These are phyloP conservation scores for Anseranas semipalmata DNA, from an alignment of 2,113 vertebrate genomes.

Conservation along the genomic window DNA sequence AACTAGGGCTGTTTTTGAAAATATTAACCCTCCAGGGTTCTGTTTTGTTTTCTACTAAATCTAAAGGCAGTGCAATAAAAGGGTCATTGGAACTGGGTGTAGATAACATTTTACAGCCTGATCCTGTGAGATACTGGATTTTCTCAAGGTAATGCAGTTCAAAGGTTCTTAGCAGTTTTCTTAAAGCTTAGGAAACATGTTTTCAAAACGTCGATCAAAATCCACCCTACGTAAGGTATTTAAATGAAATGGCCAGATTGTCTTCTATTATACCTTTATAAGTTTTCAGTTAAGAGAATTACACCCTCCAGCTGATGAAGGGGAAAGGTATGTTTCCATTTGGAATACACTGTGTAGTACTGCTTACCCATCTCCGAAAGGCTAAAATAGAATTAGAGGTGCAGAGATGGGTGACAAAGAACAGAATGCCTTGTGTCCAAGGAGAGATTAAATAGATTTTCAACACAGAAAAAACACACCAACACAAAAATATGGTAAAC, in stretches of 20 bases:
- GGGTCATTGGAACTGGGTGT: not conserved
- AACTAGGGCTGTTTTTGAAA: slow-evolving; percentile 11
- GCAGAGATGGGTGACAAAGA: not conserved
- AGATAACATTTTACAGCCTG: slow-evolving; percentile 10
- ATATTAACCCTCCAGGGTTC: slow-evolving; percentile 43
- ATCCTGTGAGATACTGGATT: slow-evolving; percentile 20
- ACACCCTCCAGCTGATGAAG: not conserved
- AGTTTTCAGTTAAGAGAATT: not conserved
- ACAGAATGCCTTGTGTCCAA: not conserved
- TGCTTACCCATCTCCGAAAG: not conserved
- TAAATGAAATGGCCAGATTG: not conserved
- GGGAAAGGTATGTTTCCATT: not conserved
- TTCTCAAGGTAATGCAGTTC: slow-evolving; percentile 10
- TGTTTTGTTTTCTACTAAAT: slow-evolving; percentile 23
- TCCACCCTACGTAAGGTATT: not conserved
- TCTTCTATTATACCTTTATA: not conserved
- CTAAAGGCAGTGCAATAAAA: slow-evolving; percentile 13
- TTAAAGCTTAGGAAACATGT: not conserved
- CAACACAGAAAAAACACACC: not conserved
- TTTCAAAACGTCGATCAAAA: slow-evolving; percentile 9
- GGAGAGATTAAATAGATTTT: not conserved
- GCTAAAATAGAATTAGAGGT: not conserved
- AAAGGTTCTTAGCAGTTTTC: not conserved
- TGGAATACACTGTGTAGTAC: not conserved
- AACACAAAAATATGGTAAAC: not conserved